phyloP scores from a whole-genome alignment of 1,140 invertebrate genomes.

The Macrobrachium nipponense region DNA sequence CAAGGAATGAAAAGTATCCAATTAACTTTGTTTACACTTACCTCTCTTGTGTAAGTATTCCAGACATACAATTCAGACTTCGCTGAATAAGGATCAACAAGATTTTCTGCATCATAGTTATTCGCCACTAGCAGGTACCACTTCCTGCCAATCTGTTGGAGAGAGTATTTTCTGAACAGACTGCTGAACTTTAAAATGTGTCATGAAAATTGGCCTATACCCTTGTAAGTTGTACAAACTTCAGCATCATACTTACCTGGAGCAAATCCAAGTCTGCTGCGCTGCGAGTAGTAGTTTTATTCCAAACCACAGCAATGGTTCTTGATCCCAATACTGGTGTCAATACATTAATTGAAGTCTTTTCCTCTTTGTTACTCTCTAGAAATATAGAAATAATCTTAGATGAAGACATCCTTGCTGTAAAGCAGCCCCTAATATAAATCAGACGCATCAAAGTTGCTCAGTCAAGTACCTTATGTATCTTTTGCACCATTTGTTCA shows the following conservation, averaged over 20 bases:
- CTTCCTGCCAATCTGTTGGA: neutral
- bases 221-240: too few species aligned
- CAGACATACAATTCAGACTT: conserved; percentile 1
- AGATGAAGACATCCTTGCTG: too few species aligned
- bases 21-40: neutral
- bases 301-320: neutral
- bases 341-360: neutral
- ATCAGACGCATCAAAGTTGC: too few species aligned
- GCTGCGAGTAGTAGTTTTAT: neutral
- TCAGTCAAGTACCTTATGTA: too few species aligned
- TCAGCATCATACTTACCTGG: neutral
- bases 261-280: neutral
- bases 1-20: too few species aligned
- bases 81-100: neutral
- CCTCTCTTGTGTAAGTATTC: neutral
- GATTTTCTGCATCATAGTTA: neutral
- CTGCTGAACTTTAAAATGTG: neutral
- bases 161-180: neutral
- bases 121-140: neutral
- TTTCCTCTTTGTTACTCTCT: neutral
- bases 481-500: too few species aligned
- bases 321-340: neutral
- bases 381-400: too few species aligned
- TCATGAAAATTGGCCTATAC: too few species aligned
- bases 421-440: too few species aligned